Evolutionary conservation across 2,113 vertebrate species (phyloP).

Genomic region (Natator depressus): DNA sequence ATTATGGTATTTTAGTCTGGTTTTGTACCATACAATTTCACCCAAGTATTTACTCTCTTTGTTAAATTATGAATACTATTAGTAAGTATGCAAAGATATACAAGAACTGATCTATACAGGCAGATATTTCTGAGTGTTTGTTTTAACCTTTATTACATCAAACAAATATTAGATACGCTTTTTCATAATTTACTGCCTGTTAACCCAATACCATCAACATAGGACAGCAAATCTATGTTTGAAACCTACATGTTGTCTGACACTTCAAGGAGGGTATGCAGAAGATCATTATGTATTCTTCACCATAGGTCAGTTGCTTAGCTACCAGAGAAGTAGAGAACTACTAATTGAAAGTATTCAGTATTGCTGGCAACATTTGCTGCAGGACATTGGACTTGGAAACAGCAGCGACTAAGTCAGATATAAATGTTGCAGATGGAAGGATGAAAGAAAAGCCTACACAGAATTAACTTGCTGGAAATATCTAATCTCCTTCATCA

Average conservation of each 20-base stretch:
- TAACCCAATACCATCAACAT: not conserved
- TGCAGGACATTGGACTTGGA: constrained; percentile 73
- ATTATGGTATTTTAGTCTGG: not conserved
- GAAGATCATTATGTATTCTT: constrained; percentile 81
- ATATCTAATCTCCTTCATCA: not conserved
- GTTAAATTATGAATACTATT: not conserved
- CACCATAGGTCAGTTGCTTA: constrained; percentile 83
- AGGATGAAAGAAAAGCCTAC: constrained; percentile 51
- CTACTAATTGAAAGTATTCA: constrained; percentile 82
- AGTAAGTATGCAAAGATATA: not conserved
- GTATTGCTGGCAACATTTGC: constrained; percentile 76
- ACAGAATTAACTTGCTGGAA: constrained; percentile 4
- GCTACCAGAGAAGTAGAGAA: constrained; percentile 80
- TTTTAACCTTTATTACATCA: constrained; percentile 25
- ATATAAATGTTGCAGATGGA: constrained; percentile 65
- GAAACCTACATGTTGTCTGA: constrained; percentile 36
- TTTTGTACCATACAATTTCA: not conserved
- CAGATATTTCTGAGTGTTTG: not conserved
- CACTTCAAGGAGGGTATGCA: constrained; percentile 58
- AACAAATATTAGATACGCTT: not conserved
- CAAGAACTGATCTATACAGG: accelerated
- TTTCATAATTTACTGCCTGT: constrained; percentile 16
- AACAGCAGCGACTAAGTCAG: constrained; percentile 53
- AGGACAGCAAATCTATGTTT: constrained; percentile 30
- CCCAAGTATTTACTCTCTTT: not conserved